A percentile compares a stretch with the other conserved stretches of the same genome.
phyloP scores from a whole-genome alignment of 2,113 vertebrate genomes.

The Propithecus coquereli region DNA sequence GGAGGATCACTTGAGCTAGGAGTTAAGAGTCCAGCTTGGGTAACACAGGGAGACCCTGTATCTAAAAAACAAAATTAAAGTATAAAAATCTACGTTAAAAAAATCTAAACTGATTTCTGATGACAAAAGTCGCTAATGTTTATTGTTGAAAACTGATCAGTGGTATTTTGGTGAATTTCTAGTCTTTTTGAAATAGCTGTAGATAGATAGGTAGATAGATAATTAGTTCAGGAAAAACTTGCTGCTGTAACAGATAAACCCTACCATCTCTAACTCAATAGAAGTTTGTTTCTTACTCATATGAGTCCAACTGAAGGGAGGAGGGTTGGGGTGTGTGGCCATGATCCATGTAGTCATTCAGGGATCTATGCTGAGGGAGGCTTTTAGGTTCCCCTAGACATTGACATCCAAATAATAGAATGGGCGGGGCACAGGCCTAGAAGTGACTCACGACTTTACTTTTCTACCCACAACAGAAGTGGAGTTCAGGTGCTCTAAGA shows the following conservation, averaged over 20 bases:
- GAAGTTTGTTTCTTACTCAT: background rate
- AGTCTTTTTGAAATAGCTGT: background rate
- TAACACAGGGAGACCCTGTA: too few relatives aligned
- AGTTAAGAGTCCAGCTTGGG: too few relatives aligned
- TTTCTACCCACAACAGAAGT: background rate
- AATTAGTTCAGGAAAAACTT: background rate
- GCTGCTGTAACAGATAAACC: background rate
- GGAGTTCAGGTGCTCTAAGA: background rate
- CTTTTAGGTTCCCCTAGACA: background rate
- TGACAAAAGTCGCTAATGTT: background rate
- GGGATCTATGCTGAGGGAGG: background rate
- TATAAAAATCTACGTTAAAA: background rate
- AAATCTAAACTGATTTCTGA: background rate
- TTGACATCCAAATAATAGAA: background rate
- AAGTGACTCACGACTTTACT: background rate
- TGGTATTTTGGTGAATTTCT: background rate
- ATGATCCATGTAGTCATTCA: background rate
- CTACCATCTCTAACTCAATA: background rate
- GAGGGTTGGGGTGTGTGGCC: too few relatives aligned
- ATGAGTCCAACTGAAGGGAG: rapidly evolving
- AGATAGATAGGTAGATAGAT: background rate
- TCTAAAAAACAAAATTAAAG: too few relatives aligned
- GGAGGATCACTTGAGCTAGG: too few relatives aligned
- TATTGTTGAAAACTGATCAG: background rate
- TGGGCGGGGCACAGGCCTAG: background rate